A percentile compares a stretch with the other conserved stretches of the same genome.
These are phyloP conservation scores for Neodiprion virginianus DNA, from an alignment of 1,140 invertebrate species.

Conservation along the genomic window DNA sequence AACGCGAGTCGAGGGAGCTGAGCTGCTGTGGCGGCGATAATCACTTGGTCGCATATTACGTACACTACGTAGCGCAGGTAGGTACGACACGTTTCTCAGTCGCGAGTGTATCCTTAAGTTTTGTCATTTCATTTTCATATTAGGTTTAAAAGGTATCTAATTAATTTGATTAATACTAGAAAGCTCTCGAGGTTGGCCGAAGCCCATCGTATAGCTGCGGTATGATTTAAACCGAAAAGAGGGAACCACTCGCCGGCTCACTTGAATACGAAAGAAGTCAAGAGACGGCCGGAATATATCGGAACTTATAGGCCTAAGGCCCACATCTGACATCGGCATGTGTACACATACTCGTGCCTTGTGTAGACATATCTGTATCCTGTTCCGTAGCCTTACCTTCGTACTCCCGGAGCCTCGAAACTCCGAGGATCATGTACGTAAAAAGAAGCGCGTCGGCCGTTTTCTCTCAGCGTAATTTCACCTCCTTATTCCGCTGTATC, in stretches of 20 bases:
- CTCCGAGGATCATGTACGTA: too few relatives aligned
- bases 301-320: conserved; percentile 4
- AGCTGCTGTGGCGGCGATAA: too few relatives aligned
- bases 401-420: too few relatives aligned
- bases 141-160: not conserved
- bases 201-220: too few relatives aligned
- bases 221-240: not conserved
- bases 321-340: conserved; percentile 6
- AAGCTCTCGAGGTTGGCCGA: not conserved
- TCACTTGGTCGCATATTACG: too few relatives aligned
- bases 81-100: not conserved
- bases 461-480: too few relatives aligned
- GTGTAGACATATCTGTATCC: not conserved
- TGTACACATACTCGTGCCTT: conserved; percentile 1
- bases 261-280: not conserved
- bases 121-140: not conserved
- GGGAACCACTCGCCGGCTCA: not conserved
- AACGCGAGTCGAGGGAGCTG: too few relatives aligned
- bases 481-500: too few relatives aligned
- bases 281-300: not conserved
- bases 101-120: not conserved
- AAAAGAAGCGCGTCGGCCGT: too few relatives aligned
- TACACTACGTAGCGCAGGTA: too few relatives aligned
- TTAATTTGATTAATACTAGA: conserved; percentile 8
- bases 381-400: not conserved